A percentile compares a stretch with the other conserved stretches of the same genome.
Evolutionary conservation across 2,113 vertebrate genomes (phyloP).

Genomic region (Phasianus colchicus): DNA sequence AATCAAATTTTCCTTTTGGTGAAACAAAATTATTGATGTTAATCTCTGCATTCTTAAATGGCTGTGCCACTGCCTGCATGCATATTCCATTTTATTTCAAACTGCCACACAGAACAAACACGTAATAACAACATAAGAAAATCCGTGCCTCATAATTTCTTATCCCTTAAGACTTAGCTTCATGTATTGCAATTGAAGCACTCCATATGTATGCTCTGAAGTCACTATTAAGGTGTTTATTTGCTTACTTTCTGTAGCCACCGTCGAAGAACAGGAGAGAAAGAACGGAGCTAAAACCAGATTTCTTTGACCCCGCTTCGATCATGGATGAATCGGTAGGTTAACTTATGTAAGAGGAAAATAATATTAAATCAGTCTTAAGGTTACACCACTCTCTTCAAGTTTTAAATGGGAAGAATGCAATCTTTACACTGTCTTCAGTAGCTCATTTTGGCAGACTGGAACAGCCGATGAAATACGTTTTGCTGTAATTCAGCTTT

Average conservation of each 20-base stretch:
- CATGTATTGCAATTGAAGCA: background rate
- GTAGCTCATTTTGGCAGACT: background rate
- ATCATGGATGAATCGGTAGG: constrained; percentile 99
- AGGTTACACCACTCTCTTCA: background rate
- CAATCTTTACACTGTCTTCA: background rate
- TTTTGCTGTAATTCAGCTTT: constrained; percentile 17
- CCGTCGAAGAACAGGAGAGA: constrained; percentile 98
- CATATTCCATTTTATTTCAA: background rate
- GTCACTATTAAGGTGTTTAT: background rate
- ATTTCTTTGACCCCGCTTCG: constrained; percentile 99
- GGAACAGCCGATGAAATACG: background rate
- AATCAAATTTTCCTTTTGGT: background rate
- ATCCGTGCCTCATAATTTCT: background rate
- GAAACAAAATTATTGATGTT: background rate
- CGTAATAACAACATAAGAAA: background rate
- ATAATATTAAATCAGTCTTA: background rate
- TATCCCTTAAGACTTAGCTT: background rate
- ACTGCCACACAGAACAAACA: background rate
- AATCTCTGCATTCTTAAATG: background rate
- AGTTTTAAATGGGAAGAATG: background rate
- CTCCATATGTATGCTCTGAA: background rate
- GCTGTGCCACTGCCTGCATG: background rate
- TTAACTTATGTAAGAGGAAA: constrained; percentile 48
- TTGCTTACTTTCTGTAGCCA: constrained; percentile 82
- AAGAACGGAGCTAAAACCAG: constrained; percentile 97